These are phyloP conservation scores for Hypothenemus hampei DNA, from an alignment of 1,140 invertebrate genomes.

Conservation along the genomic window DNA sequence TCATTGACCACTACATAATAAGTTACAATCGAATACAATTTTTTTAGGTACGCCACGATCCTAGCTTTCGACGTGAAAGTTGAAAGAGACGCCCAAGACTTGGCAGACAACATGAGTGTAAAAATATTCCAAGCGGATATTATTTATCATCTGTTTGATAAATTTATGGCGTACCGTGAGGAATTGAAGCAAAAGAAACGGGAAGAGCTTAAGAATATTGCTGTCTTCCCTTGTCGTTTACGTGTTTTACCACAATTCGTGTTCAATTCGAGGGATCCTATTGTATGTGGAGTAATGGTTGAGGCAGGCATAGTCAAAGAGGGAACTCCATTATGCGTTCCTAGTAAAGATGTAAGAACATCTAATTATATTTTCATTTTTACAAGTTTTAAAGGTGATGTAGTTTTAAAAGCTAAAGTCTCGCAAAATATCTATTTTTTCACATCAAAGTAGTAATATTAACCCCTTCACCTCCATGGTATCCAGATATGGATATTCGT, in stretches of 20 bases:
- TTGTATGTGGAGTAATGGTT: constrained; percentile 92
- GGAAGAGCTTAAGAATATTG: constrained; percentile 92
- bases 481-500: no score
- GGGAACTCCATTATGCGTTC: constrained; percentile 96
- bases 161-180: constrained; percentile 91
- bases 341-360: constrained; percentile 79
- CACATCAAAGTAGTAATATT: no score
- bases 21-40: background rate
- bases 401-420: no score
- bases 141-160: constrained; percentile 99
- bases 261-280: constrained; percentile 97
- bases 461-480: no score
- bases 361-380: background rate
- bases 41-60: constrained; percentile 85
- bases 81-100: constrained; percentile 93
- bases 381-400: background rate
- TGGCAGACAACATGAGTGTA: constrained; percentile 91
- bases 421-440: no score
- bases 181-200: constrained; percentile 90
- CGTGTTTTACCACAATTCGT: constrained; percentile 77
- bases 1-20: background rate
- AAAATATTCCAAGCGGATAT: constrained; percentile 99
- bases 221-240: constrained; percentile 97
- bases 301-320: constrained; percentile 94
- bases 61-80: constrained; percentile 99